These are phyloP conservation scores for Sebastes hubbsi DNA, from an alignment of 2,797 vertebrate genomes.

Conservation along the genomic window DNA sequence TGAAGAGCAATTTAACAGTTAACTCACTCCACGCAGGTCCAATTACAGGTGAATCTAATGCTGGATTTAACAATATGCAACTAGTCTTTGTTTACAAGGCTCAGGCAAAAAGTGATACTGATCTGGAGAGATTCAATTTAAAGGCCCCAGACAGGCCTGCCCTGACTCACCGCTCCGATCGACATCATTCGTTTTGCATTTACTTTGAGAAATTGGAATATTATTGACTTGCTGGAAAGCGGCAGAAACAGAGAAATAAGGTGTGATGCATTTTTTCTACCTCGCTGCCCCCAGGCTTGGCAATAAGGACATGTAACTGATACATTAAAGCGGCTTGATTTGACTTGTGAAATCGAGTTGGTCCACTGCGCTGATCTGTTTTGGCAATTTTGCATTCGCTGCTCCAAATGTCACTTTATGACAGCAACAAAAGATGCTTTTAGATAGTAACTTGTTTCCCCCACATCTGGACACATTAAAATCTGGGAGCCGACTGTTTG, in stretches of 20 bases:
- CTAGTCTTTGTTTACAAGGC: conserved; percentile 70
- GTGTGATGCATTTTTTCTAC: conserved; percentile 37
- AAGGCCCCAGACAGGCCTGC: conserved; percentile 40
- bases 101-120: conserved; percentile 41
- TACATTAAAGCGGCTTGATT: conserved; percentile 44
- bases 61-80: conserved; percentile 71
- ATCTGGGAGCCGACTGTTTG: not conserved
- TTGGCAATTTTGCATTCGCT: conserved; percentile 30
- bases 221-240: conserved; percentile 65
- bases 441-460: conserved; percentile 18
- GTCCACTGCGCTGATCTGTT: conserved; percentile 49
- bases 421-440: conserved; percentile 36
- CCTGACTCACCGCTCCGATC: conserved; percentile 56
- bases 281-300: conserved; percentile 17
- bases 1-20: conserved; percentile 68
- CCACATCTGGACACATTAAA: conserved; percentile 44
- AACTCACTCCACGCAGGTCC: conserved; percentile 53
- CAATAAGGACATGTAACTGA: conserved; percentile 38
- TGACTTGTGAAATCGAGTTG: conserved; percentile 53
- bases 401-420: conserved; percentile 34
- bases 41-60: conserved; percentile 73
- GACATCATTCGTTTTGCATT: conserved; percentile 73
- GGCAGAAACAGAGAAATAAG: conserved; percentile 49
- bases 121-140: conserved; percentile 76
- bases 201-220: conserved; percentile 71